Base-by-base conservation (phyloP, 2,113 vertebrate species). In the Hippoglossus stenolepis region DNA sequence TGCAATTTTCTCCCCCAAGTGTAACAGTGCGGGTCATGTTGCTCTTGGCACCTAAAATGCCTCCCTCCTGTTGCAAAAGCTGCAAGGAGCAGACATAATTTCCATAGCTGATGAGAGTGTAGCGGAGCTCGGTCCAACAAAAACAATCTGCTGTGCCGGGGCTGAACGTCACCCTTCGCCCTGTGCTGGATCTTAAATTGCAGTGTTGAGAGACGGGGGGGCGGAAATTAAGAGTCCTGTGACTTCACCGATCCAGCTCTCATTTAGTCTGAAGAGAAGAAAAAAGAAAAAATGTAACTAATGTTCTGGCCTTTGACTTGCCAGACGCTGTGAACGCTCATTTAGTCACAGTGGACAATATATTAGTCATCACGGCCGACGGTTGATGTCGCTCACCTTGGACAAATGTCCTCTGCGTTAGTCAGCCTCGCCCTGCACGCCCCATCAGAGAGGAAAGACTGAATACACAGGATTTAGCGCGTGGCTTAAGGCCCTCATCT, bases 1-100 rank as follows among this genome's bases (percentile, higher is more conserved):
- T 82, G 80, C 75, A 73, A 79, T 80, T 77, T 83, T 75, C 79
- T 75, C 43, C 75, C 60, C 57, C 57, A 71, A 82, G 80, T 78
- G 80, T 62, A 88, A 76, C 83, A 61, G 66, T 89, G 70, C 8
- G 24, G 85, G 84, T 94, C 92, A 89, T 93, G 94, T 96, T 96
- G 93, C 85, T 93, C 79, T 96, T 96, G 95, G 96, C 94, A 92
- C 78, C 24, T 31, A 24, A 13, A 80, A 73, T 2, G 58, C 70
- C 73, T 83, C 84, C 69, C 70, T 86, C 69, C 51, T 59, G 77
- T 77, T 75, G 51, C 74, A 54, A 87, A 73, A 67, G 59, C 90
- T 87, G 91, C 70, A 74, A 86, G 81, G 73, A 88, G 85, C 87
- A 91, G 84, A 91, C 93, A 90, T 92, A 75, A 89, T 91, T 95